Base-by-base conservation (phyloP, 2,797 vertebrate species). In the Zalophus californianus region DNA sequence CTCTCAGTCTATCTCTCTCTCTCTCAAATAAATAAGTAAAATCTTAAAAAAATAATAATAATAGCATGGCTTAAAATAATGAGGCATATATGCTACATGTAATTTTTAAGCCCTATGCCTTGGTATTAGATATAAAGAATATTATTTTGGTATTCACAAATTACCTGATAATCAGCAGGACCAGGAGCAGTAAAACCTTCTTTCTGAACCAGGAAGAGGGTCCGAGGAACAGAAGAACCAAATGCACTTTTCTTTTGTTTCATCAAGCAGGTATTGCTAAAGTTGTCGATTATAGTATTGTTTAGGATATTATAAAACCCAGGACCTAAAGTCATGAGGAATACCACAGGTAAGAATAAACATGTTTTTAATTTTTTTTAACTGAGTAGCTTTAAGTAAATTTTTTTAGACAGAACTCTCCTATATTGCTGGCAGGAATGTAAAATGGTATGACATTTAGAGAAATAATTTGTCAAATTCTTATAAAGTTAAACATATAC, bases 101-200 rank as follows among this genome's bases (percentile, higher is more conserved):
- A 94, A 27, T 89, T 86, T 32, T 41, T 32, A 73, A 56, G n/a
- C 3, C 66, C 50, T 91, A 96, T 13, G 21, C 27, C 38, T 93
- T 78, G n/a, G 14, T 48, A 91, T 35, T 73, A 66, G 7, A 56
- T 27, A 25, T 41, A 91, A 85, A 66, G 14, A 90, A 75, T 38
- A 62, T n/a, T 41, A 27, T 83, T 95, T 90, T 94, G 3, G 0
- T 38, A 82, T 86, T 86, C 91, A 21, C 4, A 95, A 92, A 91
- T 75, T 98, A 99, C 99, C 98, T 98, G 93, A 97, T 99, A 99
- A 95, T 99, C 97, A 91, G 97, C 97, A 77, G 98, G 99, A 79
- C 98, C 97, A 25, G 98, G 98, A 85, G n/a, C 82, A 91, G 35
- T 58, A 66, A 96, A 97, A 23, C 94, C 96, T 83, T 99, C 87